These are phyloP conservation scores for Lucinisca nassula DNA, from an alignment of 2,888 invertebrate genomes.

Conservation along the genomic window DNA sequence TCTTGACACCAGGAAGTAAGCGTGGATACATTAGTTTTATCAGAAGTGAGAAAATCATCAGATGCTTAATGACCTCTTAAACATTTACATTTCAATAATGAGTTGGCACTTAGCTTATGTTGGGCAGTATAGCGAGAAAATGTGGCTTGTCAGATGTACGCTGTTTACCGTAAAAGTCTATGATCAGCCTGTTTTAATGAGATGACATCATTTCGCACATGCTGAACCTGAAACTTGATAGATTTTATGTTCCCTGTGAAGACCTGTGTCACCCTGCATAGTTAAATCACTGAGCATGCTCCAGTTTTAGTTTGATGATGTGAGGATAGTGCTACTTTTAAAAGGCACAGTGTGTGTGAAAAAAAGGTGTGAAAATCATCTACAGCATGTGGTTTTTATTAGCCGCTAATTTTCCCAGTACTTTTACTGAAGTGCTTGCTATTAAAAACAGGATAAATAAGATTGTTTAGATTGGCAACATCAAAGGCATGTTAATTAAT, in stretches of 20 bases:
- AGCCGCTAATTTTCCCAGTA: not conserved
- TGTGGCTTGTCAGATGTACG: no score
- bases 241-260: no score
- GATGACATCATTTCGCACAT: no score
- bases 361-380: constrained; percentile 3
- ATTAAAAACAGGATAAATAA: not conserved
- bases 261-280: no score
- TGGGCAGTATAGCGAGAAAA: not conserved
- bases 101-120: not conserved
- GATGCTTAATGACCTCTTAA: not conserved
- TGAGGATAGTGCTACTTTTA: no score
- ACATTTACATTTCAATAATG: not conserved
- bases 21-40: no score
- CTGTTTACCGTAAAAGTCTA: no score
- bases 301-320: no score
- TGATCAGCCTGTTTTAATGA: no score
- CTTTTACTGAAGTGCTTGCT: constrained; percentile 12
- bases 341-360: not conserved
- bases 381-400: constrained; percentile 1
- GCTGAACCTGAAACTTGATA: no score
- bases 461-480: not conserved
- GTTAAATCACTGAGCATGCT: no score
- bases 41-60: no score
- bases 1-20: not conserved
- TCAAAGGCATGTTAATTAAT: not conserved